Conservation (phyloP, 2,113 vertebrate species). For the Panthera leo region DNA sequence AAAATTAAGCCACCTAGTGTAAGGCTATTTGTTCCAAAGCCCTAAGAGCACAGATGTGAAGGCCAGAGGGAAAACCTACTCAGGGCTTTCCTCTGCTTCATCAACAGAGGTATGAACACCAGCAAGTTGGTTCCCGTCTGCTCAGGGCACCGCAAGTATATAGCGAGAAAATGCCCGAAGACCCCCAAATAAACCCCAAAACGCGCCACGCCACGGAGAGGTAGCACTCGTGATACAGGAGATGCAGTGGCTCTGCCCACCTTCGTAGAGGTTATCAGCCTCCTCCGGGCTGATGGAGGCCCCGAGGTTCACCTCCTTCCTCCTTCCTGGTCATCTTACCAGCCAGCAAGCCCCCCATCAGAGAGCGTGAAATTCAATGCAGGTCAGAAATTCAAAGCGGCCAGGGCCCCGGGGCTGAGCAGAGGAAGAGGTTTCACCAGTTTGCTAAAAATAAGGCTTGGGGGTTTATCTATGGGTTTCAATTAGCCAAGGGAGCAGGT, state of each 20-base stretch:
- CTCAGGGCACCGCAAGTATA: neutral
- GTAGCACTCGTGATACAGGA: neutral
- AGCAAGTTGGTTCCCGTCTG: neutral
- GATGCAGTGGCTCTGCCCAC: fast-evolving
- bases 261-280: neutral
- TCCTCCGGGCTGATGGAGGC: fast-evolving
- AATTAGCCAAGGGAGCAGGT: neutral
- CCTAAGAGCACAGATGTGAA: neutral
- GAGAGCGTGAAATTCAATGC: neutral
- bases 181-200: neutral
- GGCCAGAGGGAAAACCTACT: neutral
- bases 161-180: neutral
- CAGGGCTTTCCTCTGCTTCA: neutral
- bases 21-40: neutral
- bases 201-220: neutral
- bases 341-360: neutral
- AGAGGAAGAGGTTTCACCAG: neutral
- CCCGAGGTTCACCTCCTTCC: neutral
- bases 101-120: neutral
- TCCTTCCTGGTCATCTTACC: neutral
- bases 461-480: neutral
- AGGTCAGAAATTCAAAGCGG: neutral
- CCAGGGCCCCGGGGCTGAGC: neutral
- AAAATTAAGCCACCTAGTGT: neutral
- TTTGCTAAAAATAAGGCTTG: neutral